Evolutionary conservation across 2,113 vertebrate genomes (phyloP).

Genomic region (Thunnus thynnus): DNA sequence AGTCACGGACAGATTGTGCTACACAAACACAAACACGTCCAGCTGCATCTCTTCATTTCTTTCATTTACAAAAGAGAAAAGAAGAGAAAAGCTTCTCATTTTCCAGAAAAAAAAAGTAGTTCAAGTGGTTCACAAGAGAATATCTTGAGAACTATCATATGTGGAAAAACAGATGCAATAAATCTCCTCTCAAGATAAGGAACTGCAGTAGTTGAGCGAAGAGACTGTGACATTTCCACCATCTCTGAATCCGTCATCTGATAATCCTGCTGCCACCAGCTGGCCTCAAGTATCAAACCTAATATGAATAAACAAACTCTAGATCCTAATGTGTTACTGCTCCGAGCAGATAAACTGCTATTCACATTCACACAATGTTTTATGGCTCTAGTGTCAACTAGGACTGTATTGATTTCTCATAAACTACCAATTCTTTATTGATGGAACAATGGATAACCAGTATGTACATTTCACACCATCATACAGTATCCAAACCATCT

Average conservation of each 20-base stretch:
- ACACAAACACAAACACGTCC: conserved; percentile 27
- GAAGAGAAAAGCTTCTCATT: background rate
- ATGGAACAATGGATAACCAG: no score
- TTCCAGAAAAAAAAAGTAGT: background rate
- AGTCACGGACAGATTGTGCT: conserved; percentile 38
- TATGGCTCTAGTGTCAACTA: background rate
- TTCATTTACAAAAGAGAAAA: conserved; percentile 5
- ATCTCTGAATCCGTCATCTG: conserved; percentile 55
- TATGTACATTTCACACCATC: no score
- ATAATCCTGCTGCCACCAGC: conserved; percentile 21
- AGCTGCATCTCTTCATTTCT: conserved; percentile 17
- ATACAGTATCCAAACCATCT: no score
- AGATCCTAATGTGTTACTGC: background rate
- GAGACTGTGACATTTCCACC: conserved; percentile 59
- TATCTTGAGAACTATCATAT: background rate
- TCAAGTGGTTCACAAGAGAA: background rate
- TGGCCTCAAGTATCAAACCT: conserved; percentile 42
- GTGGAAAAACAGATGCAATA: conserved; percentile 5
- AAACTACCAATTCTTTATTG: no score
- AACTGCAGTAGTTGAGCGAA: conserved; percentile 18
- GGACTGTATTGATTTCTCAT: no score
- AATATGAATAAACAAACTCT: conserved; percentile 38
- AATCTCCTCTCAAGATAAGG: conserved; percentile 35
- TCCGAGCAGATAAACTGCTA: background rate
- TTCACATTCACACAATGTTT: background rate